Evolutionary conservation across 2,888 invertebrate genomes (phyloP).

Genomic region (Platerodrilus igneus): DNA sequence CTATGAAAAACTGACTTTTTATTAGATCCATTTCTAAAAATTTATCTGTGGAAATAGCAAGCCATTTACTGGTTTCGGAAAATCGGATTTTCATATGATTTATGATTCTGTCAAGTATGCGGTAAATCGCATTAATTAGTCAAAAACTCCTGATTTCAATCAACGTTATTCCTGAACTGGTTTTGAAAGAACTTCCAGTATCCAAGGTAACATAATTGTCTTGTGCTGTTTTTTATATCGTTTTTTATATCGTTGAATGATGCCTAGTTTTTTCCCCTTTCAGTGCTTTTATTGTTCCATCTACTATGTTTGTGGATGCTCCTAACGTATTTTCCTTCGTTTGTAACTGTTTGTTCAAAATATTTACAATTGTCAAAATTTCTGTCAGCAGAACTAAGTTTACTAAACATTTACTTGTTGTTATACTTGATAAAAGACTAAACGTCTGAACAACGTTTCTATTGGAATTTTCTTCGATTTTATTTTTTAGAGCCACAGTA

Average conservation of each 20-base stretch:
- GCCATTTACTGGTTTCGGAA: background rate
- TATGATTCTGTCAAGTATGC: constrained; percentile 3
- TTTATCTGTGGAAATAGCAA: constrained; percentile 5
- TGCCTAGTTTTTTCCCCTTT: constrained; percentile 2
- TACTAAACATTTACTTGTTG: background rate
- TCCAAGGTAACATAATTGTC: constrained; percentile 4
- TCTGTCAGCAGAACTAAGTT: background rate
- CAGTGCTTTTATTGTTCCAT: constrained; percentile 5
- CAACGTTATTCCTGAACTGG: background rate
- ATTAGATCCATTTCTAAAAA: constrained; percentile 6
- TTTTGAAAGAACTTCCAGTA: constrained; percentile 1
- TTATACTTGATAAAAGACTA: constrained; percentile 4
- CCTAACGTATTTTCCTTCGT: constrained; percentile 2
- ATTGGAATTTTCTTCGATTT: constrained; percentile 1
- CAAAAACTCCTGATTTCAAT: constrained; percentile 1
- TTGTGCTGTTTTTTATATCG: constrained; percentile 5
- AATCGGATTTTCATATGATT: constrained; percentile 5
- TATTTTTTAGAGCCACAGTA: background rate
- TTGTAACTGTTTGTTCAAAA: constrained; percentile 2
- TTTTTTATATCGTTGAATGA: constrained; percentile 4
- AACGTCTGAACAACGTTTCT: background rate
- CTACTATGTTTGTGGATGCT: constrained; percentile 7
- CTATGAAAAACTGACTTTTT: constrained; percentile 1
- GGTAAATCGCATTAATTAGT: background rate
- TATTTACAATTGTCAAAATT: background rate